phyloP scores from a whole-genome alignment of 2,797 vertebrate genomes.

The Craterocephalus amniculus region DNA sequence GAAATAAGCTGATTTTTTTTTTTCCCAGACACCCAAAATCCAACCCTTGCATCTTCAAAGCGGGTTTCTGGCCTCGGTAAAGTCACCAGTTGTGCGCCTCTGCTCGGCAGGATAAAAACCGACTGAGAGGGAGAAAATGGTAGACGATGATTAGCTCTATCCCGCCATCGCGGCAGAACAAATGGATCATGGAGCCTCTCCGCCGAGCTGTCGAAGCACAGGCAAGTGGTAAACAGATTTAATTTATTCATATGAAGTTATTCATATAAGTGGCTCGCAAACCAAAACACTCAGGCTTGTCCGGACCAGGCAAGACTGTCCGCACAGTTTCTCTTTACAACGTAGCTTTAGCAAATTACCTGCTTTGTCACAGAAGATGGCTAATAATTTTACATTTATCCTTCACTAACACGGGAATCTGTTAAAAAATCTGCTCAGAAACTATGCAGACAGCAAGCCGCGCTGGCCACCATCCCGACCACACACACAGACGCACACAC shows the following conservation, averaged over 20 bases:
- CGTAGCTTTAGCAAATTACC: slow-evolving; percentile 4
- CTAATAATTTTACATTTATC: neutral
- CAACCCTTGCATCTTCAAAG: slow-evolving; percentile 54
- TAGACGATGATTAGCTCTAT: slow-evolving; percentile 78
- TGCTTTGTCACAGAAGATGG: neutral
- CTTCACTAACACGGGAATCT: neutral
- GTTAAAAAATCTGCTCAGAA: neutral
- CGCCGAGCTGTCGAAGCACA: slow-evolving; percentile 62
- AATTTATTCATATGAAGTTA: slow-evolving; percentile 76
- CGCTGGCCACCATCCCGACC: slow-evolving; percentile 43
- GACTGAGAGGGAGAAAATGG: slow-evolving; percentile 50
- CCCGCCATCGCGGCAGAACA: slow-evolving; percentile 75
- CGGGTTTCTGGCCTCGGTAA: slow-evolving; percentile 49
- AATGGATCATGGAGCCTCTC: slow-evolving; percentile 71
- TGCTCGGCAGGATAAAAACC: slow-evolving; percentile 63
- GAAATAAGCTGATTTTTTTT: slow-evolving; percentile 61
- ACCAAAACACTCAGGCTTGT: slow-evolving; percentile 64
- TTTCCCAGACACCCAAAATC: slow-evolving; percentile 48
- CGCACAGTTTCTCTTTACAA: slow-evolving; percentile 38
- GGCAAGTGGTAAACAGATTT: slow-evolving; percentile 69
- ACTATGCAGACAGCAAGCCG: slow-evolving; percentile 16
- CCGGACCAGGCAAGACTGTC: slow-evolving; percentile 12
- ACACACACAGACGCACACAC: slow-evolving; percentile 24
- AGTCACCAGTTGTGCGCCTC: slow-evolving; percentile 52
- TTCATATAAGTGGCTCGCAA: slow-evolving; percentile 70